Evolutionary conservation across 2,888 invertebrate genomes (phyloP).

Genomic region (Frankliniella fusca): DNA sequence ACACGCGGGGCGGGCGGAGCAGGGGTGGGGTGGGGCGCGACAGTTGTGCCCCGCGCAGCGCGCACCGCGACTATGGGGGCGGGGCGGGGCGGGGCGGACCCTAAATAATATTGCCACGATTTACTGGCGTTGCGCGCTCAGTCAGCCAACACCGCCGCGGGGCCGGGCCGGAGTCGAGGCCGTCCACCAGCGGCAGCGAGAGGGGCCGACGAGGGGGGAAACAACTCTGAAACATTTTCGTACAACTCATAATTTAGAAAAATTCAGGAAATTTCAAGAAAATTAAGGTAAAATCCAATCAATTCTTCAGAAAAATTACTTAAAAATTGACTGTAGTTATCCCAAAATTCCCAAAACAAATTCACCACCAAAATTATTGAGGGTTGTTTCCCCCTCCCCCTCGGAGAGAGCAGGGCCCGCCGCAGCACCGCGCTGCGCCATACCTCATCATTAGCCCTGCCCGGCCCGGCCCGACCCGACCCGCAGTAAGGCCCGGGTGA

Average conservation of each 20-base stretch:
- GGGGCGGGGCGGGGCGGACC: neutral
- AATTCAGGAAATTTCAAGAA: no score
- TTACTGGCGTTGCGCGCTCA: neutral
- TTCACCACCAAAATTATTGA: no score
- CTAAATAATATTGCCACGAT: conserved; percentile 23
- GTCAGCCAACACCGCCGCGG: neutral
- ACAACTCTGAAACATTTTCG: no score
- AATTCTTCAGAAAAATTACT: no score
- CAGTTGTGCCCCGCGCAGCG: neutral
- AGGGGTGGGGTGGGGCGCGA: neutral
- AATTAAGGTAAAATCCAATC: no score
- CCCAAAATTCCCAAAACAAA: no score
- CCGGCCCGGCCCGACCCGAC: neutral
- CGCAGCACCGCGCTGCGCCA: neutral
- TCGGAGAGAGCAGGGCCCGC: neutral
- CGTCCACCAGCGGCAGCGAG: no score
- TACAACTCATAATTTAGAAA: no score
- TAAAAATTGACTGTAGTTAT: no score
- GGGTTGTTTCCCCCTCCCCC: neutral
- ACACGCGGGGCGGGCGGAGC: neutral
- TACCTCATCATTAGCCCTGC: conserved; percentile 11
- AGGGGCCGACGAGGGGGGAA: no score
- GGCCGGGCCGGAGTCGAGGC: neutral
- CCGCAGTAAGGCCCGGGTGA: neutral
- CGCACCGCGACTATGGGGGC: neutral